Evolutionary conservation across 2,888 invertebrate genomes (phyloP).

Genomic region (Metopia argyrocephala): DNA sequence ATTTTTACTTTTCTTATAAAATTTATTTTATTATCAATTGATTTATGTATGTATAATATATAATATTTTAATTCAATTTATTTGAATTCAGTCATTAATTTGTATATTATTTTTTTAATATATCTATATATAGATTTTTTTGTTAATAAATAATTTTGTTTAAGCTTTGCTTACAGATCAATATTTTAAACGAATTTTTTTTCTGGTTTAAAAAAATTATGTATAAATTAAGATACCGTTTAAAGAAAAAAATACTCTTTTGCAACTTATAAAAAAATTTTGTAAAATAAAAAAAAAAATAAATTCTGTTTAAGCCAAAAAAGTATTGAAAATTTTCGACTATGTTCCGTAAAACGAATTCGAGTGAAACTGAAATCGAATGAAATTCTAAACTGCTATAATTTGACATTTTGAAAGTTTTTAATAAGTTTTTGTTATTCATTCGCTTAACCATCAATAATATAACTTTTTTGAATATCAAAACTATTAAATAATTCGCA

Average conservation of each 20-base stretch:
- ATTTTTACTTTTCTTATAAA: conserved; percentile 48
- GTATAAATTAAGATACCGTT: background rate
- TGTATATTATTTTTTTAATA: conserved; percentile 69
- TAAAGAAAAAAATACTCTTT: conserved; percentile 17
- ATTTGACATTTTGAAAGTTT: too few relatives aligned
- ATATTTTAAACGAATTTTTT: conserved; percentile 21
- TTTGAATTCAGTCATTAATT: conserved; percentile 68
- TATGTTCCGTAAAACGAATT: too few relatives aligned
- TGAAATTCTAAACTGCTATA: too few relatives aligned
- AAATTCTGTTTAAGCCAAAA: conserved; percentile 15
- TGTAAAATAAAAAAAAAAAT: conserved; percentile 8
- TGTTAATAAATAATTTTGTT: conserved; percentile 59
- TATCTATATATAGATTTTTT: conserved; percentile 64
- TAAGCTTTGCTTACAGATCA: conserved; percentile 62
- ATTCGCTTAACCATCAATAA: too few relatives aligned
- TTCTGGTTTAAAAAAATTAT: background rate
- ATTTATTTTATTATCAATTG: conserved; percentile 61
- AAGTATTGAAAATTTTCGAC: too few relatives aligned
- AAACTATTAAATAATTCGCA: too few relatives aligned
- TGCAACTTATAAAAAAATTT: conserved; percentile 39
- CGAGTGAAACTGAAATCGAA: too few relatives aligned
- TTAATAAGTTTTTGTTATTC: too few relatives aligned
- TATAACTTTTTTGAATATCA: too few relatives aligned
- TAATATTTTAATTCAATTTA: conserved; percentile 60
- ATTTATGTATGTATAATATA: conserved; percentile 48